phyloP scores from a whole-genome alignment of 2,797 vertebrate genomes.

The Micropoecilia bifurca region DNA sequence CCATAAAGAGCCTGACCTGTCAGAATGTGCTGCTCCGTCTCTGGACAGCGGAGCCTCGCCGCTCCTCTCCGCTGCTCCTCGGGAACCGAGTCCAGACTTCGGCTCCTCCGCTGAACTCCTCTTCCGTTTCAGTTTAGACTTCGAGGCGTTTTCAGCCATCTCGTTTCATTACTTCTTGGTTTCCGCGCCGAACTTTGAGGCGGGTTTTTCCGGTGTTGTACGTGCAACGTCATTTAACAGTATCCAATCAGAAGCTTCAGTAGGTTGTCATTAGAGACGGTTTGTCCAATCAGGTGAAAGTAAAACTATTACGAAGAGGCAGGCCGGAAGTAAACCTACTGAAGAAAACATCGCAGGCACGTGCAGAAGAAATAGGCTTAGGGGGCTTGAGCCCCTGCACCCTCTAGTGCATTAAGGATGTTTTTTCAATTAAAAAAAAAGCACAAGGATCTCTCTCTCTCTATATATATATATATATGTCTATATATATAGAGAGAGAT shows the following conservation, averaged over 20 bases:
- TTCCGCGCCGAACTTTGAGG: conserved; percentile 11
- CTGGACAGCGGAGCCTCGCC: accelerated
- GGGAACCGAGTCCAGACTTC: not conserved
- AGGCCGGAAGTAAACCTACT: not conserved
- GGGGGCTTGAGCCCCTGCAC: too few relatives aligned
- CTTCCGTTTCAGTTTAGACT: conserved; percentile 75
- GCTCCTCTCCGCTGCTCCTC: not conserved
- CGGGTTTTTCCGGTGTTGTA: conserved; percentile 44
- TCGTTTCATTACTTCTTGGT: not conserved
- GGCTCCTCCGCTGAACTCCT: conserved; percentile 30
- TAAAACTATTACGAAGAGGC: not conserved
- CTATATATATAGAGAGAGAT: too few relatives aligned
- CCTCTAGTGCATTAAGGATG: too few relatives aligned
- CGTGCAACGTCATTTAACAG: not conserved
- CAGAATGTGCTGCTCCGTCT: not conserved
- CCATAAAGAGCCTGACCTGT: conserved; percentile 22
- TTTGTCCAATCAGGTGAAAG: conserved; percentile 17
- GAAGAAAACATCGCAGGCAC: too few relatives aligned
- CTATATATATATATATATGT: too few relatives aligned
- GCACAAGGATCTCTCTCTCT: too few relatives aligned
- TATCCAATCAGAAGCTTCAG: conserved; percentile 40
- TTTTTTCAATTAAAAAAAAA: not conserved
- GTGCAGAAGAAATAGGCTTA: too few relatives aligned
- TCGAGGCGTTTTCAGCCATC: conserved; percentile 55
- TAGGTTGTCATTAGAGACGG: not conserved